Evolutionary conservation across 1,140 invertebrate species (phyloP).

Genomic region (Euschistus heros): DNA sequence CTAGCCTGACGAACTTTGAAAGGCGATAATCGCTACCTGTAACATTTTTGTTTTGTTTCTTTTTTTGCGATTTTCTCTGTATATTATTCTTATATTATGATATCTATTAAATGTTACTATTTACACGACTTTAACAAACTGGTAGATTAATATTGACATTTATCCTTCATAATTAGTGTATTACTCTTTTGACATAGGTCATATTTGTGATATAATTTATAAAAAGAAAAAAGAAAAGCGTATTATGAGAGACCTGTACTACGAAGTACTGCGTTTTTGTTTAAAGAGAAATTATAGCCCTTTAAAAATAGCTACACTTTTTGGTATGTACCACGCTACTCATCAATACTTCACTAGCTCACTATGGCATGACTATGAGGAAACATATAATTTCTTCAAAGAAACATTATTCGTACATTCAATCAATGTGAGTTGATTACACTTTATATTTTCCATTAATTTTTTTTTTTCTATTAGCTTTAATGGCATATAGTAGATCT

Average conservation of each 20-base stretch:
- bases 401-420: slow-evolving; percentile 3
- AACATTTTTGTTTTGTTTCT: too few species aligned
- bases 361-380: neutral
- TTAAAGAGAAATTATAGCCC: neutral
- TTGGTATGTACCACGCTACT: neutral
- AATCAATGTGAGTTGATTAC: too few species aligned
- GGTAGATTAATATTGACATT: neutral
- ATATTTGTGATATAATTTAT: neutral
- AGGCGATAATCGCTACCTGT: too few species aligned
- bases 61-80: too few species aligned
- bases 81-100: too few species aligned
- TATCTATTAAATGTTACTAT: too few species aligned
- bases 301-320: neutral
- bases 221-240: too few species aligned
- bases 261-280: neutral
- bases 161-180: neutral
- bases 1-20: too few species aligned
- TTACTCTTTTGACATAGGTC: neutral
- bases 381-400: neutral
- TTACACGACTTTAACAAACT: neutral
- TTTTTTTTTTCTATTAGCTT: too few species aligned
- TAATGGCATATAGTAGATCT: too few species aligned
- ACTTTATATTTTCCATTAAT: too few species aligned
- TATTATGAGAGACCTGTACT: neutral
- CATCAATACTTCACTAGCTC: neutral